A percentile compares a stretch with the other conserved stretches of the same genome.
These are phyloP conservation scores for Gastrophryne carolinensis DNA, from an alignment of 2,797 vertebrate species.

Conservation along the genomic window DNA sequence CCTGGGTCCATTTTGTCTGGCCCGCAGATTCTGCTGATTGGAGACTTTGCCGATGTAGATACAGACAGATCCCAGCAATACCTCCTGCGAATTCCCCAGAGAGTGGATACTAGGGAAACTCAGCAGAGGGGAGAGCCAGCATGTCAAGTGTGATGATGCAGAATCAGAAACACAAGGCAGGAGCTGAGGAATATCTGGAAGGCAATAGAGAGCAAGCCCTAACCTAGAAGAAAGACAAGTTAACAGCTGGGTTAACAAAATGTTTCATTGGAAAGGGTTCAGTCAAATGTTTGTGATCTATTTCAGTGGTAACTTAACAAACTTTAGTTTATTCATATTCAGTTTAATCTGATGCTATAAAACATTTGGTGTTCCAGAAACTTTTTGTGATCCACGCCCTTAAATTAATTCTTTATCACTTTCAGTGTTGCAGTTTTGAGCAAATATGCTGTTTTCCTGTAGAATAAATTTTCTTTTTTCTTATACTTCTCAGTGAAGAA, in stretches of 20 bases:
- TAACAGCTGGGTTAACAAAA: not conserved
- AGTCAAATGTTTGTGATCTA: not conserved
- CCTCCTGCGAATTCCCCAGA: no score
- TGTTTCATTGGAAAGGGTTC: not conserved
- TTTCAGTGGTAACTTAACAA: not conserved
- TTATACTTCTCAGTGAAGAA: constrained; percentile 38
- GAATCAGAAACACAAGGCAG: no score
- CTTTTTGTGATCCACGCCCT: constrained; percentile 7
- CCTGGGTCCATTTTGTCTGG: no score
- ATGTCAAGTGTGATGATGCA: no score
- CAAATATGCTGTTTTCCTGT: constrained; percentile 34
- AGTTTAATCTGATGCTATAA: not conserved
- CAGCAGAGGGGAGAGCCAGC: no score
- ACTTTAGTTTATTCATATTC: not conserved
- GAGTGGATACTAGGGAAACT: no score
- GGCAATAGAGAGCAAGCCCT: not conserved
- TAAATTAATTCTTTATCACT: constrained; percentile 22
- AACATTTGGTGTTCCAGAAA: not conserved
- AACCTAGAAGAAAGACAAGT: not conserved
- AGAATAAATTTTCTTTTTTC: constrained; percentile 40
- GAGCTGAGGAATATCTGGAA: no score
- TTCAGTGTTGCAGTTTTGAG: constrained; percentile 16
- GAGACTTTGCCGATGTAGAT: no score
- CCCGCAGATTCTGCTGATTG: no score
- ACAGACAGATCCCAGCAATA: no score